Base-by-base conservation (phyloP, 2,888 invertebrate species). In the Orthosia incerta region DNA sequence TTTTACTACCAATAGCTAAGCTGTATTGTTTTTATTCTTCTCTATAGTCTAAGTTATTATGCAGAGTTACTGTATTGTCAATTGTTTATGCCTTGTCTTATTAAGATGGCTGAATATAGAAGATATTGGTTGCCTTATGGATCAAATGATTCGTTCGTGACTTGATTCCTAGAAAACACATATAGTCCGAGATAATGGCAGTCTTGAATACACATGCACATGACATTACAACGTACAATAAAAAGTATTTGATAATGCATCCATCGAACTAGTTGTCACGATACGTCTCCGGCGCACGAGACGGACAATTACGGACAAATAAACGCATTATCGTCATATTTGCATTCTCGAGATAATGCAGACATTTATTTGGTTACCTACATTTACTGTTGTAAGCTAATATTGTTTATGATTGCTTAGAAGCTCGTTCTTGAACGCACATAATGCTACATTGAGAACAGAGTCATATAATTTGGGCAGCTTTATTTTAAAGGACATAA, bases 251-350 rank as follows among this genome's bases (percentile, higher is more conserved):
- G 26, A 31, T 64, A 46, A 82, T 16, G 57, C 26, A 66, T 64
- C 55, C 65, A 61, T 63, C 56, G 53, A 63, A 63, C 61, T 57
- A 60, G 66, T 82, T 71, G 66, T 70, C 64, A 73, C 73, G 78
- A 76, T 53, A 74, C 66, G 67, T 39, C 60, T 39, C 61, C 53
- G 50, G 59, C 65, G 74, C 71, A 77, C 72, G 71, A 70, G 60
- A 63, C 66, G 74, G 59, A 75, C 76, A 86, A 82, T 85, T 77
- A 87, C 68, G 74, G 56, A 76, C 77, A 86, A 82, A 86, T 77
- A 87, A 59, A 72, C 69, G 73, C 82, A 80, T 87, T 79, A 76
- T 70, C 53, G 64, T 71, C 70, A 71, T 80, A 84, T 84, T 80
- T 84, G 72, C 80, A 81, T 81, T 81, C 75, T 73, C 50, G 56